These are phyloP conservation scores for Athalia circularis DNA, from an alignment of 2,888 invertebrate species.

Conservation along the genomic window DNA sequence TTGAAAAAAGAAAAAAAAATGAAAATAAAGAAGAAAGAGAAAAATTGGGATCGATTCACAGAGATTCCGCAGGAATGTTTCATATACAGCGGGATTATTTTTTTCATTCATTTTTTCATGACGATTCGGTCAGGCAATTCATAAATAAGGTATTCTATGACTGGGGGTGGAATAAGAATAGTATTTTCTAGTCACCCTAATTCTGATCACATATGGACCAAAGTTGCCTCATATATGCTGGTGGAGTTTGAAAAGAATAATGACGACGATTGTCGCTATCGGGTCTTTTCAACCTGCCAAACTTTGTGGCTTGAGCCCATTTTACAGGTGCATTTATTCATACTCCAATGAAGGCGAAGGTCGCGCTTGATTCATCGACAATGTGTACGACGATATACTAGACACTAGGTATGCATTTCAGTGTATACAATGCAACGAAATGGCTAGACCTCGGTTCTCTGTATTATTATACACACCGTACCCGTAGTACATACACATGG, in stretches of 20 bases:
- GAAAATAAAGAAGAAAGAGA: no score
- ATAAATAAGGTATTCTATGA: no score
- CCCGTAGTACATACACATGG: conserved; percentile 2
- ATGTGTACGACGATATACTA: conserved; percentile 9
- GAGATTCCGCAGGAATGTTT: no score
- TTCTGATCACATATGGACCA: not conserved
- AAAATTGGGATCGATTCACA: no score
- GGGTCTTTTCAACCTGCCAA: conserved; percentile 33
- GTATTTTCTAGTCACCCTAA: not conserved
- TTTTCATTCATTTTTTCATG: no score
- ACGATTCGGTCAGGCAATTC: no score
- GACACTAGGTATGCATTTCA: conserved; percentile 2
- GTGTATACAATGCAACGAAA: not conserved
- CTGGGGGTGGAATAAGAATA: no score
- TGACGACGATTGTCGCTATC: conserved; percentile 9
- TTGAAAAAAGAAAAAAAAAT: no score
- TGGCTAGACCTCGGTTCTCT: conserved; percentile 10
- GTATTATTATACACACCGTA: not conserved
- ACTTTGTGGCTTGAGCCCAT: not conserved
- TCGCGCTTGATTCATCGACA: conserved; percentile 42
- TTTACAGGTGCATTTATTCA: conserved; percentile 71
- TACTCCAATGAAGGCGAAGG: conserved; percentile 64
- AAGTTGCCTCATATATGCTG: no score
- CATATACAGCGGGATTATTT: no score
- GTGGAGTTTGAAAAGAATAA: not conserved